Percentiles rank a stretch among this genome's conserved stretches.
phyloP scores from a whole-genome alignment of 1,140 invertebrate genomes.

The Arctopsyche grandis region DNA sequence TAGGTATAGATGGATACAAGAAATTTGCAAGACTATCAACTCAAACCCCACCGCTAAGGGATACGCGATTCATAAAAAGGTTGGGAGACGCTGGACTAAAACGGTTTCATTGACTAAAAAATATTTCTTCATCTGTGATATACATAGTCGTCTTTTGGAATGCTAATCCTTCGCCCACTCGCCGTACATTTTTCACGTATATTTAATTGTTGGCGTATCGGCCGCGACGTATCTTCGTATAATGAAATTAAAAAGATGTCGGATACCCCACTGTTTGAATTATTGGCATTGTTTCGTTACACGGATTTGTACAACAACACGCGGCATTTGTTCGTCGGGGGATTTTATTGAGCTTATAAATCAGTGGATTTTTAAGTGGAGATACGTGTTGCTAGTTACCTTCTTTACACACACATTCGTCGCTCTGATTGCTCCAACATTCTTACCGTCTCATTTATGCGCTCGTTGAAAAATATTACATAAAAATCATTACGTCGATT shows the following conservation, averaged over 20 bases:
- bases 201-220: slow-evolving; percentile 20
- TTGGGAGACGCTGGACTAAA: background rate
- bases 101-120: background rate
- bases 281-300: slow-evolving; percentile 35
- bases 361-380: slow-evolving; percentile 20
- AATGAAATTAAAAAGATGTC: slow-evolving; percentile 34
- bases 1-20: too few relatives aligned
- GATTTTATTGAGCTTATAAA: slow-evolving; percentile 28
- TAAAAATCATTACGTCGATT: too few relatives aligned
- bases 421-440: slow-evolving; percentile 4
- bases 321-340: slow-evolving; percentile 15
- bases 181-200: slow-evolving; percentile 18
- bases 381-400: slow-evolving; percentile 8
- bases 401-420: slow-evolving; percentile 1
- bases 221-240: slow-evolving; percentile 19
- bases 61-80: too few relatives aligned
- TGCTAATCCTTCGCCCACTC: slow-evolving; percentile 28
- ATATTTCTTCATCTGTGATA: background rate
- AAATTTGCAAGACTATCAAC: too few relatives aligned
- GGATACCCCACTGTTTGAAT: slow-evolving; percentile 33
- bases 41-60: too few relatives aligned
- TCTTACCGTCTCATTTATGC: background rate
- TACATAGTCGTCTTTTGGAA: slow-evolving; percentile 7
- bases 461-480: too few relatives aligned
- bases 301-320: slow-evolving; percentile 24